These are phyloP conservation scores for Aptenodytes forsteri DNA, from an alignment of 2,113 vertebrate species.

Conservation along the genomic window DNA sequence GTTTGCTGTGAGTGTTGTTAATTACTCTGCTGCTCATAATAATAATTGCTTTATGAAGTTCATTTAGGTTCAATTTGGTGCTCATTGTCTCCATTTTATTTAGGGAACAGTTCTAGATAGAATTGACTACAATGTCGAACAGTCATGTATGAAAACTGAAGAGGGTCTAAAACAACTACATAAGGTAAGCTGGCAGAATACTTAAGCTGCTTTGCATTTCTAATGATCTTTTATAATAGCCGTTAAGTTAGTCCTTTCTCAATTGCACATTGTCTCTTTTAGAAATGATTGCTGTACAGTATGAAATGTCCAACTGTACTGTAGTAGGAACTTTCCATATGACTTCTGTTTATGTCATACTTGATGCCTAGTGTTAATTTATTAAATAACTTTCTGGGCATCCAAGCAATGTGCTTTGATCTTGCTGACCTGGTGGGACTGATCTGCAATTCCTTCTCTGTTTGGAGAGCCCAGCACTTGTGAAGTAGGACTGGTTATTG, in stretches of 20 bases:
- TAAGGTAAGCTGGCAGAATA: conserved; percentile 81
- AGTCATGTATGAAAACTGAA: conserved; percentile 96
- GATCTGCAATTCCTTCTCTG: not conserved
- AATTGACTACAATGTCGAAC: conserved; percentile 98
- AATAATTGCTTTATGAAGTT: not conserved
- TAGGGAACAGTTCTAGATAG: conserved; percentile 96
- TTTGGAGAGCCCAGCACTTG: not conserved
- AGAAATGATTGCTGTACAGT: not conserved
- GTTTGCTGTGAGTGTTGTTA: not conserved
- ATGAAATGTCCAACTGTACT: not conserved
- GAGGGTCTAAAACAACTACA: conserved; percentile 94
- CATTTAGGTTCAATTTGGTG: not conserved
- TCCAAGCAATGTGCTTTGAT: not conserved
- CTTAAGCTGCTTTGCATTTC: not conserved
- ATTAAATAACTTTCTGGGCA: not conserved
- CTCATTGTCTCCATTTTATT: not conserved
- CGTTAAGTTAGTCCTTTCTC: not conserved
- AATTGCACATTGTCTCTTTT: not conserved
- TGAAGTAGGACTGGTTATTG: not conserved
- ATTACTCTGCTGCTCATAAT: not conserved
- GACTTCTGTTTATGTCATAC: not conserved
- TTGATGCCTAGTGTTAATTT: not conserved
- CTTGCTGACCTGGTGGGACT: not conserved
- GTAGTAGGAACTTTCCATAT: not conserved
- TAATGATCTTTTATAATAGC: not conserved